Percentiles rank a stretch among this genome's conserved stretches.
Conservation (phyloP, 2,797 vertebrate species). For the Melanotaenia maccullochi region DNA sequence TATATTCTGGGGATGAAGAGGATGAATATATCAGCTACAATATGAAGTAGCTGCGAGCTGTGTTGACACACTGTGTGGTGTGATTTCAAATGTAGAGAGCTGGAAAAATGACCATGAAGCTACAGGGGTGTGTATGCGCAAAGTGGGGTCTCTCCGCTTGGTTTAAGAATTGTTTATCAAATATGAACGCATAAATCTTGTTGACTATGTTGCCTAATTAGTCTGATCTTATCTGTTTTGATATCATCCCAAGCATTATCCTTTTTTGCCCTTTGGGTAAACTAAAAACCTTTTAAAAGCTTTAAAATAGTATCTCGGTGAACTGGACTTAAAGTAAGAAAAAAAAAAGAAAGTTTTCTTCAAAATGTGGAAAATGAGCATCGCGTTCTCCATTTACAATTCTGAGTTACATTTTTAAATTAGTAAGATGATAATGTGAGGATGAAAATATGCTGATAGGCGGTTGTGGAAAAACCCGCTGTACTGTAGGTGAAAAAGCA, state of each 20-base stretch:
- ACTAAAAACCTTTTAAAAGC: constrained; percentile 29
- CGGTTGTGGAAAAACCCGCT: constrained; percentile 7
- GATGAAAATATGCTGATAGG: constrained; percentile 43
- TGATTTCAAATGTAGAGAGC: constrained; percentile 48
- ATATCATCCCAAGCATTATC: constrained; percentile 33
- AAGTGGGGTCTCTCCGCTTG: not conserved
- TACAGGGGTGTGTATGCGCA: not conserved
- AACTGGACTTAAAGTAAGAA: not conserved
- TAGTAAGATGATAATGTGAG: constrained; percentile 35
- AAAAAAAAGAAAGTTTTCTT: not conserved
- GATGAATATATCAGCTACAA: constrained; percentile 64
- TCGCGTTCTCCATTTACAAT: constrained; percentile 3
- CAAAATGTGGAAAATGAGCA: constrained; percentile 10
- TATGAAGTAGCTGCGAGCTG: constrained; percentile 59
- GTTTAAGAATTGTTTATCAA: constrained; percentile 14
- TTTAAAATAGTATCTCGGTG: constrained; percentile 29
- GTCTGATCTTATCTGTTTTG: constrained; percentile 31
- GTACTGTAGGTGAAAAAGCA: constrained; percentile 33
- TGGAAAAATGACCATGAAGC: constrained; percentile 45
- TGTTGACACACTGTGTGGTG: constrained; percentile 55
- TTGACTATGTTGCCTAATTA: constrained; percentile 25
- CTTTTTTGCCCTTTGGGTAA: constrained; percentile 27
- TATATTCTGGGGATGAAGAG: constrained; percentile 54
- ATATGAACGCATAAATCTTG: constrained; percentile 14
- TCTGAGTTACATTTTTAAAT: constrained; percentile 23